Evolutionary conservation across 2,888 invertebrate genomes (phyloP).

Genomic region (Oscheius sp.): DNA sequence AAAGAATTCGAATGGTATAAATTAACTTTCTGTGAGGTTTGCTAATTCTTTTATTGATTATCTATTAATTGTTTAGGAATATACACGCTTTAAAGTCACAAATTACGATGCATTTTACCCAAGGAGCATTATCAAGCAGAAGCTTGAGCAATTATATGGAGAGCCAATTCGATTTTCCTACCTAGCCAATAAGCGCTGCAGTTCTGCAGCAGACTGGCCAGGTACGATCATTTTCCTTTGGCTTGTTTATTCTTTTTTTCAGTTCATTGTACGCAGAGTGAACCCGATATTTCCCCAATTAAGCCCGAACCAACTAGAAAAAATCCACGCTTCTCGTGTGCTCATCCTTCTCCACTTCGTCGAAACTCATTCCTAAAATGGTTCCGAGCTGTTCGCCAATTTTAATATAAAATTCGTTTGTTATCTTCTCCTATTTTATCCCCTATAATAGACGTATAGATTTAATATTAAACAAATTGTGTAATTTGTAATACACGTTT

Average conservation of each 20-base stretch:
- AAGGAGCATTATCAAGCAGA: conserved; percentile 5
- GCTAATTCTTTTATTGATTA: background rate
- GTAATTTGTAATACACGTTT: too few species aligned
- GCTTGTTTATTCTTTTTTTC: background rate
- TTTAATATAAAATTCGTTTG: background rate
- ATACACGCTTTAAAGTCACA: background rate
- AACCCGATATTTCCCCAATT: background rate
- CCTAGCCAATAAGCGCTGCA: too few species aligned
- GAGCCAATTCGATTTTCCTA: background rate
- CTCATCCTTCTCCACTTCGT: background rate
- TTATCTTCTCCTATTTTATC: background rate
- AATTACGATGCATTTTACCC: conserved; percentile 16
- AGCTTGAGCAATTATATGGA: conserved; percentile 1
- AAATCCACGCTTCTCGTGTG: background rate
- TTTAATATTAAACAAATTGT: background rate
- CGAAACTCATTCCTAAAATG: conserved; percentile 1
- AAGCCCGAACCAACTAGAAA: background rate
- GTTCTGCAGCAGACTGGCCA: too few species aligned
- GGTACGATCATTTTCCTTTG: background rate
- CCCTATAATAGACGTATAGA: background rate
- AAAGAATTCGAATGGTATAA: conserved; percentile 34
- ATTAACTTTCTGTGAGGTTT: background rate
- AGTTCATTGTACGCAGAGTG: background rate
- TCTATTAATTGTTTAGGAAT: background rate
- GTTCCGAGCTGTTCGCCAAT: background rate